Base-by-base conservation (phyloP, 2,888 invertebrate genomes). In the Galeruca laticollis region DNA sequence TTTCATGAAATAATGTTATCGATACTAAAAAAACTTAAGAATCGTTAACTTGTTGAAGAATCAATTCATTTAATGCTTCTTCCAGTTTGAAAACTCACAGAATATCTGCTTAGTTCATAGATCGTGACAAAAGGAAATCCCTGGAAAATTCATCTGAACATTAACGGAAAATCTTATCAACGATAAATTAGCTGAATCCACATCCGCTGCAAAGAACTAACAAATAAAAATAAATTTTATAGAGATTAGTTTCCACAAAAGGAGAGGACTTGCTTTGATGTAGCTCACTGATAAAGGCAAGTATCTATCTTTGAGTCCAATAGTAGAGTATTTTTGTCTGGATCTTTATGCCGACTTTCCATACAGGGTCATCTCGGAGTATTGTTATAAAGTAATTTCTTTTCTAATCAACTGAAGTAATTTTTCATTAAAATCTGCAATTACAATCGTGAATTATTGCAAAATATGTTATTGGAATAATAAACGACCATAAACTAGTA, bases 151-250 rank as follows among this genome's bases (percentile, higher is more conserved):
- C 21, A 66, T 66, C 59, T 66, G 37, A 37, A 66, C 66, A 66
- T 66, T 66, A 66, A 59, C 51, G 66, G 59, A 66, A 51, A 66
- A 66, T 60, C 66, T 66, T 66, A 66, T 66, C 66, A 66, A 66
- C 66, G 59, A 66, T 66, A 66, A 66, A 66, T 66, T 66, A 66
- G 56, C 49, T 13, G 59, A 56, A 18, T 21, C 37, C 66, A 51
- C 65, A 59, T 66, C 47, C 65, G 59, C 59, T 66, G 49, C 31
- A 47, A 66, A 51, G 66, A 66, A 60, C 66, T 66, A 66, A 59
- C 66, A 66, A 66, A 66, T 66, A 66, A 66, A 66, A 66, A 59
- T 66, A 66, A 66, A 66, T 66, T 66, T 66, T 66, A 66, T 59
- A 66, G 66, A 66, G 66, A 66, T 66, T 66, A 66, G 51, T 59